phyloP scores from a whole-genome alignment of 2,888 invertebrate species.

The Microctonus brassicae region DNA sequence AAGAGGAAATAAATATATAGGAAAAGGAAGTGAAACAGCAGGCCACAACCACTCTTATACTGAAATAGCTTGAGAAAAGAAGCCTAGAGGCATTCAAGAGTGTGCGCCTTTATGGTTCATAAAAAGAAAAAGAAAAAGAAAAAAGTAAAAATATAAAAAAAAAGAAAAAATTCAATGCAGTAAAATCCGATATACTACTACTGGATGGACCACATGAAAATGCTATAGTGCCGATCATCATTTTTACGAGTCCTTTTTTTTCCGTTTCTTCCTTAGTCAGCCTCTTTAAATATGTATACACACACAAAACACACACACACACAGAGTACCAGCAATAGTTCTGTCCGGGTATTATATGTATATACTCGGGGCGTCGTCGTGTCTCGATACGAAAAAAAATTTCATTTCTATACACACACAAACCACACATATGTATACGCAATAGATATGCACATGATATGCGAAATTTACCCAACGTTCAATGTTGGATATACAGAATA shows the following conservation, averaged over 20 bases:
- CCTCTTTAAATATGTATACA: conserved; percentile 4
- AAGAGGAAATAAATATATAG: conserved; percentile 20
- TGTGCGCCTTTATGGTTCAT: conserved; percentile 37
- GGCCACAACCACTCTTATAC: conserved; percentile 7
- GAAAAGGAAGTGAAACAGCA: conserved; percentile 13
- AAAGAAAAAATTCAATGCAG: conserved; percentile 22
- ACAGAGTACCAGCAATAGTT: neutral
- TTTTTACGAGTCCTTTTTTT: conserved; percentile 18
- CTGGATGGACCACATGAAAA: conserved; percentile 9
- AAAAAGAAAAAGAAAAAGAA: conserved; percentile 34
- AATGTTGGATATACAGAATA: neutral
- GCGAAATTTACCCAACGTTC: neutral
- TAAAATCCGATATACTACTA: conserved; percentile 14
- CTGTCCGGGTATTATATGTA: neutral
- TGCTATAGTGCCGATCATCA: conserved; percentile 18
- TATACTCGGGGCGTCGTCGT: neutral
- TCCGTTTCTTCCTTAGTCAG: conserved; percentile 32
- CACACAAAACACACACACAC: neutral
- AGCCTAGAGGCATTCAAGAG: conserved; percentile 17
- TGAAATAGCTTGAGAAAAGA: conserved; percentile 24
- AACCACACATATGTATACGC: neutral
- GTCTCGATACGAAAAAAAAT: neutral
- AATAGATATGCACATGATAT: neutral
- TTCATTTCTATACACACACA: neutral
- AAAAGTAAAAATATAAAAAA: conserved; percentile 29